phyloP scores from a whole-genome alignment of 1,140 invertebrate species.

The Meteorus sp. region DNA sequence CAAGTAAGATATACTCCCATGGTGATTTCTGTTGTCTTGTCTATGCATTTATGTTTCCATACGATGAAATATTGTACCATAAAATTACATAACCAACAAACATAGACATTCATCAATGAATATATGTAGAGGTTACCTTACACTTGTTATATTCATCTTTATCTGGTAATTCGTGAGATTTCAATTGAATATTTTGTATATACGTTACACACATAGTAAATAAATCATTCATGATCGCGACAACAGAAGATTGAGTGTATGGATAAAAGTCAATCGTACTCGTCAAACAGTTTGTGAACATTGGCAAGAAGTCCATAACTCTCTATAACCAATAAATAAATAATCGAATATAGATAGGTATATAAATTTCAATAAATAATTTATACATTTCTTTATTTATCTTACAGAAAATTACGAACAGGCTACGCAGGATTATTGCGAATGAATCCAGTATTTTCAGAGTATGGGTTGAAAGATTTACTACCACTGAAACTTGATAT shows the following conservation, averaged over 20 bases:
- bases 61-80: no score
- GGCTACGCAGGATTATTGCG: conserved; percentile 77
- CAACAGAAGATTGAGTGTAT: neutral
- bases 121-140: no score
- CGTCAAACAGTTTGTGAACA: neutral
- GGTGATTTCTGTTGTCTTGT: no score
- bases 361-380: neutral
- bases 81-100: no score
- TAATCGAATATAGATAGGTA: no score
- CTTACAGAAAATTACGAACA: conserved; percentile 71
- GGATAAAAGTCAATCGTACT: neutral
- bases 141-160: neutral
- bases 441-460: conserved; percentile 86
- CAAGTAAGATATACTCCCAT: no score
- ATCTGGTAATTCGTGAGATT: neutral
- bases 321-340: neutral
- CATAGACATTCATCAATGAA: no score
- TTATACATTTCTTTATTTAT: conserved; percentile 13
- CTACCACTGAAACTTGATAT: conserved; percentile 87
- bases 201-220: neutral
- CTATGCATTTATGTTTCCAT: no score
- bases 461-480: conserved; percentile 86
- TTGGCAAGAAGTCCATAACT: neutral
- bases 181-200: conserved; percentile 5
- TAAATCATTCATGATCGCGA: neutral